Evolutionary conservation across 1,140 invertebrate species (phyloP), one percentile per base, ranked within the genome.

Genomic region (Drosophila sechellia): DNA sequence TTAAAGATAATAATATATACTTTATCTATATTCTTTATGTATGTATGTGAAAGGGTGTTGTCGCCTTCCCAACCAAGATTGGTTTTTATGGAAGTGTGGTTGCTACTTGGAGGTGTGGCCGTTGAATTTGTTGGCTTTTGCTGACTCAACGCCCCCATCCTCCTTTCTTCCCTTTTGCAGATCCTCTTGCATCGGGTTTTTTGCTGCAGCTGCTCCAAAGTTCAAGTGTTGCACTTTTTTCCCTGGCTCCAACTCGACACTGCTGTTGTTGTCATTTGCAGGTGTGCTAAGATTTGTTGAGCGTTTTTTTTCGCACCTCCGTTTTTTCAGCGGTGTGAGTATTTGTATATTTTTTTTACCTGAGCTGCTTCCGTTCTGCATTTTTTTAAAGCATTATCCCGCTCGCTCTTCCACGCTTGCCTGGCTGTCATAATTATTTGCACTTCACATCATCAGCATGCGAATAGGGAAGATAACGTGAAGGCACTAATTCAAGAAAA

Each of bases 341-440:
- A 35, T 15, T 43, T n/a, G 25, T 15, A 11, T 15, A 57, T 54
- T 79, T 45, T 46, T 17, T 31, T 57, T 31, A 43, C 57, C 63
- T 77, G 55, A 52, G 56, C 63, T 65, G 81, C 83, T 87, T 86
- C 83, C 83, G 83, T 86, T 86, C 56, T 22, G 34, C 64, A 39
- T 46, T 43, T 42, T 48, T 55, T 56, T 13, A 20, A 43, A 27
- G 20, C 46, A 22, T 72, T 20, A 15, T 72, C 31, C 48, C 31
- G 10, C 60, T 54, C 4, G 25, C 34, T 42, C 54, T 46, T 40
- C 54, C 39, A 37, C 37, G 53, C 58, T 66, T 48, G 43, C 64
- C 53, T 61, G 78, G 50, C 72, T 81, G 73, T 86, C 76, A 87
- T 89, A 89, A 89, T 87, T 87, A 87, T 79, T 87, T 89, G 79